Base-by-base conservation (phyloP, 30 jellyfish, hydroid and myxozoan genomes). In the Cassiopea xamachana region DNA sequence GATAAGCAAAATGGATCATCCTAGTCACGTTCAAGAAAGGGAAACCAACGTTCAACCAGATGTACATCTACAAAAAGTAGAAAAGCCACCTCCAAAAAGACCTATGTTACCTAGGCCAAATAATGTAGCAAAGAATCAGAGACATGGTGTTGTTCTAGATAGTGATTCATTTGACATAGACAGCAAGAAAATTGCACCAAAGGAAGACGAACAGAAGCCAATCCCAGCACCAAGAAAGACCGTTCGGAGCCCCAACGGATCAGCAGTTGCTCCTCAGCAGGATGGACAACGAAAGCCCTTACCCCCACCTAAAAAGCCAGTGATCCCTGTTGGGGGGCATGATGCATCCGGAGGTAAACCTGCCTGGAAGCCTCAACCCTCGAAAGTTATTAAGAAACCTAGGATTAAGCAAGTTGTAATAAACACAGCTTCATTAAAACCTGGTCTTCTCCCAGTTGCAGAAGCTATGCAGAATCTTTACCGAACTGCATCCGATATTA, bases 191-290 rank as follows among this genome's bases (percentile, higher is more conserved):
- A 39, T 67, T 19, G 7, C 48, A 69, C 68, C 59, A 47, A 44
- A 48, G 39, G 80, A 71, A 71, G 55, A 2, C 27, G 69, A 70
- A 18, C 75, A 49, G 68, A 83, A 88, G 17, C 97, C 97, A 1
- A 87, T 82, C 9, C 97, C 97, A 1, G 97, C 97, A 43, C 97
- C 97, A 55, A 80, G 97, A 27, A 78, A 82, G 45, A 77, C 89
- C 43, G 77, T 68, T 17, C 73, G 83, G 70, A 87, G 49, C 45
- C 48, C 85, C 58, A 73, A 70, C 61, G 84, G 78, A 18, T 44
- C 84, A 15, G 80, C 0, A 8, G 85, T 77, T 19, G 9, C 47
- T 19, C 48, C 68, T 5, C 74, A 67, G 70, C 90, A 81, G 60
- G 91, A 80, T 61, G 79, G 10, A 7, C 87, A 69, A 7, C 60